Percentiles rank a stretch among this genome's conserved stretches.
These are phyloP conservation scores for Cyprinodon tularosa DNA, from an alignment of 2,113 vertebrate species.

Conservation along the genomic window DNA sequence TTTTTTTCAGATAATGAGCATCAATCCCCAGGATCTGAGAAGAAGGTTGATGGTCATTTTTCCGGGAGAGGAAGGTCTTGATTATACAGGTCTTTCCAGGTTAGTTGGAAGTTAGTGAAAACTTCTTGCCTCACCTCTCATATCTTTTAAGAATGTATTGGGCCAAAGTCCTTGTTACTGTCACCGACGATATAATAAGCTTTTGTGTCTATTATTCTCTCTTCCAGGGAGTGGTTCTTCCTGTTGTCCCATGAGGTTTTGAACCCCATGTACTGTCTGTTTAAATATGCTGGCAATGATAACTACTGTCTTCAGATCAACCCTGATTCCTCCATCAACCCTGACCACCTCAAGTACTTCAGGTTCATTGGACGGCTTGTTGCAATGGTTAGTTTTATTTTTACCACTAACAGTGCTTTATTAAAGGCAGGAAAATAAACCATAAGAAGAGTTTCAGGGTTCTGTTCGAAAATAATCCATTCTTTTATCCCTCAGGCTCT, in stretches of 20 bases:
- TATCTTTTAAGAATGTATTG: not conserved
- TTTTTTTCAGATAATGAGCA: constrained; percentile 91
- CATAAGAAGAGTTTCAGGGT: not conserved
- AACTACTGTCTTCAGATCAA: constrained; percentile 99
- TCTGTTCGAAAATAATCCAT: not conserved
- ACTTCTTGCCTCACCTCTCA: not conserved
- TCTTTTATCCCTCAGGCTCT: constrained; percentile 83
- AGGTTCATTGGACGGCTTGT: constrained; percentile 98
- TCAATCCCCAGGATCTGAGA: constrained; percentile 93
- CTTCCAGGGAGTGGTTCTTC: constrained; percentile 97
- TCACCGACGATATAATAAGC: not conserved
- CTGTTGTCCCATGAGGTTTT: constrained; percentile 96
- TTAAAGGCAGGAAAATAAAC: not conserved
- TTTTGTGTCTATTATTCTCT: not conserved
- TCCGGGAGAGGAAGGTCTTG: constrained; percentile 97
- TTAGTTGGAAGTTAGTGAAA: constrained; percentile 1
- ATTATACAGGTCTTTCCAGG: constrained; percentile 98
- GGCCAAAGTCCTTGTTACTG: not conserved
- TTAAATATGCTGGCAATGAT: constrained; percentile 98
- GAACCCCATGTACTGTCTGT: constrained; percentile 99
- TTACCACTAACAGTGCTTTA: not conserved
- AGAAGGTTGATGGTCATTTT: constrained; percentile 97
- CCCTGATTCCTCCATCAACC: constrained; percentile 97
- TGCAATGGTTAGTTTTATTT: constrained; percentile 87
- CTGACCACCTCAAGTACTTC: constrained; percentile 98